Conservation (phyloP, 2,797 vertebrate genomes). For the Spinibarbus caldwelli region DNA sequence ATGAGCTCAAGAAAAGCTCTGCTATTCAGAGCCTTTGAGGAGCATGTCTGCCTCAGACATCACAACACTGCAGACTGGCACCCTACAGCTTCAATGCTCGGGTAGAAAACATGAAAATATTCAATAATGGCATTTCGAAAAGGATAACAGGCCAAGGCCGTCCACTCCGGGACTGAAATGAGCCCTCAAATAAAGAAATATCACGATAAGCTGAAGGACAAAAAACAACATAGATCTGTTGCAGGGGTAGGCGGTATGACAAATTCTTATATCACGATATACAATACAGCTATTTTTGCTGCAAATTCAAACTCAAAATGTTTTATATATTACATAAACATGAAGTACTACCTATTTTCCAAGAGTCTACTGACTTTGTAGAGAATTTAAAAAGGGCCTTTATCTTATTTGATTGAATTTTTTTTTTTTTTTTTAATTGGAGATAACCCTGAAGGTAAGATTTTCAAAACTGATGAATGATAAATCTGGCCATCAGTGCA, state of each 20-base stretch:
- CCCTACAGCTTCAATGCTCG: conserved; percentile 31
- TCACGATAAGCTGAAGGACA: neutral
- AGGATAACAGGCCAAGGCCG: conserved; percentile 25
- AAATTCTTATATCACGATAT: conserved; percentile 36
- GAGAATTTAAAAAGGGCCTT: no score
- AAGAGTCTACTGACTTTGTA: neutral
- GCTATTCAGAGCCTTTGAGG: conserved; percentile 27
- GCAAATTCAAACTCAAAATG: neutral
- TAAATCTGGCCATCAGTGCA: neutral
- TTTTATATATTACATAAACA: conserved; percentile 6
- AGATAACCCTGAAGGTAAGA: neutral
- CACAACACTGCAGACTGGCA: conserved; percentile 35
- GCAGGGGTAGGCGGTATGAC: conserved; percentile 5
- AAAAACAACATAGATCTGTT: conserved; percentile 5
- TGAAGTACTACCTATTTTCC: neutral
- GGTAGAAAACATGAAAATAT: conserved; percentile 32
- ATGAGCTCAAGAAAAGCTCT: conserved; percentile 32
- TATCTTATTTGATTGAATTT: no score
- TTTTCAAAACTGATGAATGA: neutral
- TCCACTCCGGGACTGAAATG: conserved; percentile 8
- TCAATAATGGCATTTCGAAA: conserved; percentile 42
- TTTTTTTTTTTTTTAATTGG: neutral
- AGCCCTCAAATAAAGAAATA: conserved; percentile 30
- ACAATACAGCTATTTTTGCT: neutral
- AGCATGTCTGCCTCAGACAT: conserved; percentile 25